phyloP scores from a whole-genome alignment of 2,888 invertebrate genomes.

The Periphyllus acericola region DNA sequence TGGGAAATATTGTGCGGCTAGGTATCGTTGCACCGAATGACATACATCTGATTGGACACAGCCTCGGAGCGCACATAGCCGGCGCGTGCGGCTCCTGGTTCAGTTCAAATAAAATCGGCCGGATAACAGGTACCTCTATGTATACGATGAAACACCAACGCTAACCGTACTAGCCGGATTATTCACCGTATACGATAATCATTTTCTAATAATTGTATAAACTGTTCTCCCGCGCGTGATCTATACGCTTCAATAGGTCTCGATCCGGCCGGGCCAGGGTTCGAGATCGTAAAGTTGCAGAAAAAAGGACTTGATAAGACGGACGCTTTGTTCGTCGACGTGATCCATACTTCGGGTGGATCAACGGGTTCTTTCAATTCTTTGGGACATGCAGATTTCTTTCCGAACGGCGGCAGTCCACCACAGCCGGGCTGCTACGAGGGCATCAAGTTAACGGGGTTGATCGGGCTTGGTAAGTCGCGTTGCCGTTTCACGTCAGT shows the following conservation, averaged over 20 bases:
- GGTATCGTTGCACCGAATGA: slow-evolving; percentile 73
- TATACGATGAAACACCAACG: too few relatives aligned
- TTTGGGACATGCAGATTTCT: slow-evolving; percentile 70
- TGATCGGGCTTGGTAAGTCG: not conserved
- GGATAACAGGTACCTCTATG: slow-evolving; percentile 60
- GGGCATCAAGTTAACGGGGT: not conserved
- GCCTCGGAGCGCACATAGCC: slow-evolving; percentile 62
- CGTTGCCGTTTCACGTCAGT: too few relatives aligned
- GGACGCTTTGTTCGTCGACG: slow-evolving; percentile 79
- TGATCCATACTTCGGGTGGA: slow-evolving; percentile 71
- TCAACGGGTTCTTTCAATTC: slow-evolving; percentile 68
- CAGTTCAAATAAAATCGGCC: slow-evolving; percentile 13
- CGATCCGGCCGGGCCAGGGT: slow-evolving; percentile 62
- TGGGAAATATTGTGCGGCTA: slow-evolving; percentile 72
- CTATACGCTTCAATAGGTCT: slow-evolving; percentile 30
- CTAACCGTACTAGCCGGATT: too few relatives aligned
- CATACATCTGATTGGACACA: slow-evolving; percentile 63
- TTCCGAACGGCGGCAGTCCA: slow-evolving; percentile 70
- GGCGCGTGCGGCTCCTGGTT: slow-evolving; percentile 46
- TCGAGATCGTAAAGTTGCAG: slow-evolving; percentile 16
- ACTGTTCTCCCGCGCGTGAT: too few relatives aligned
- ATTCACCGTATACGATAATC: too few relatives aligned
- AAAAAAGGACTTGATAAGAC: slow-evolving; percentile 64
- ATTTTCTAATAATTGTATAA: too few relatives aligned
- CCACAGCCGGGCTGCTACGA: slow-evolving; percentile 69